Conservation (phyloP, 1,140 invertebrate species). For the Lepidurus packardi region DNA sequence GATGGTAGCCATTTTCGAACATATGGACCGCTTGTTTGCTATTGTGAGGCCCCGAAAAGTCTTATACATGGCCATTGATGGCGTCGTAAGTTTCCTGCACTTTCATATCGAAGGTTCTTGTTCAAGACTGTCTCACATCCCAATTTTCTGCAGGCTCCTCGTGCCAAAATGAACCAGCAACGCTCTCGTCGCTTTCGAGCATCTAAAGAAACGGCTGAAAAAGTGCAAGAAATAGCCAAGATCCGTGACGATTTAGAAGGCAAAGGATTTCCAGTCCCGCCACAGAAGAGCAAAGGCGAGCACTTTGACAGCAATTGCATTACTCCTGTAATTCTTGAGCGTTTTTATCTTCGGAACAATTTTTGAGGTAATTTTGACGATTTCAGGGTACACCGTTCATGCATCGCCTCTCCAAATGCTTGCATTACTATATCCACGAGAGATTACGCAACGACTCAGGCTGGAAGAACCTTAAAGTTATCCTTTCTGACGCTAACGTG, state of each 20-base stretch:
- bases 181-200: conserved; percentile 92
- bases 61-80: conserved; percentile 99
- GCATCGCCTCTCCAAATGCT: conserved; percentile 84
- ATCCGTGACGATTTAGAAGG: conserved; percentile 65
- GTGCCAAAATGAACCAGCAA: conserved; percentile 99
- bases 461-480: conserved; percentile 91
- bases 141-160: conserved; percentile 64
- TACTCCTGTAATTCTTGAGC: conserved; percentile 60
- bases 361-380: conserved; percentile 35
- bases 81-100: conserved; percentile 64
- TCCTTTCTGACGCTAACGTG: conserved; percentile 96
- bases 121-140: neutral
- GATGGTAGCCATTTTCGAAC: conserved; percentile 99
- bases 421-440: conserved; percentile 95
- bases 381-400: conserved; percentile 91
- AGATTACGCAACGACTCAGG: conserved; percentile 89
- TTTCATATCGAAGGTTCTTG: neutral
- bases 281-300: conserved; percentile 80
- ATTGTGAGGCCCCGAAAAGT: conserved; percentile 93
- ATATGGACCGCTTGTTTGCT: conserved; percentile 90
- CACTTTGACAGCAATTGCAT: conserved; percentile 99
- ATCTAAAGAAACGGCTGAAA: conserved; percentile 90
- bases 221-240: conserved; percentile 73
- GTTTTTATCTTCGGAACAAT: too few relatives aligned
- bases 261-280: conserved; percentile 76